These are phyloP conservation scores for Cantharis flavilabris DNA, from an alignment of 2,888 invertebrate species.

Conservation along the genomic window DNA sequence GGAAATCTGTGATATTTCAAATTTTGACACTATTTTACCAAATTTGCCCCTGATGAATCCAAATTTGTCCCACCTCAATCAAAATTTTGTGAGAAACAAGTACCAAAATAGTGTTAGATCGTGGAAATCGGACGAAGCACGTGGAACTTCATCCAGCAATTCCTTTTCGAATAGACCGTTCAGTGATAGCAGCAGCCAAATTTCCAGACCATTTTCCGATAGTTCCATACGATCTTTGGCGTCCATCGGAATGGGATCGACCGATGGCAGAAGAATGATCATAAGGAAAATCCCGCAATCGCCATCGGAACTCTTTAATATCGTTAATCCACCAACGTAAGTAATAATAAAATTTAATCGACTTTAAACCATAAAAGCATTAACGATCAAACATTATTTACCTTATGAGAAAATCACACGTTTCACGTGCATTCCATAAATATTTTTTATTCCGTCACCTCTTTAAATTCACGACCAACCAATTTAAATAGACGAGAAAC, in stretches of 20 bases:
- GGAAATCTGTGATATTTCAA: constrained; percentile 19
- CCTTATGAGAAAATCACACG: not conserved
- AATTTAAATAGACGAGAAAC: not conserved
- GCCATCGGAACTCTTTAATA: constrained; percentile 82
- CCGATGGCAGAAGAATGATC: constrained; percentile 84
- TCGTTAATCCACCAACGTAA: constrained; percentile 83
- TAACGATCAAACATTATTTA: not conserved
- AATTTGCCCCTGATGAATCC: constrained; percentile 13
- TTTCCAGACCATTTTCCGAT: constrained; percentile 60
- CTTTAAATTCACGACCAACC: not conserved
- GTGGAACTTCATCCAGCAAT: not conserved
- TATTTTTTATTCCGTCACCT: not conserved
- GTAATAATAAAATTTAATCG: constrained; percentile 50
- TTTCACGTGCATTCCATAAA: not conserved
- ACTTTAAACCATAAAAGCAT: not conserved
- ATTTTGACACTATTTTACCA: constrained; percentile 2
- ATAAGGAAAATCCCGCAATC: constrained; percentile 83
- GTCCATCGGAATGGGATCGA: constrained; percentile 87
- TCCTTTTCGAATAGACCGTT: constrained; percentile 32
- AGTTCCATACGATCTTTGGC: constrained; percentile 79
- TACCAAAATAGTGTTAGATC: constrained; percentile 19
- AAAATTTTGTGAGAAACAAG: not conserved
- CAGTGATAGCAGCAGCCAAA: constrained; percentile 63
- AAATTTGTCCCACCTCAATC: constrained; percentile 11
- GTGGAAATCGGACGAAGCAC: constrained; percentile 13